Percentiles rank a stretch among this genome's conserved stretches.
Conservation (phyloP, 2,113 vertebrate genomes). For the Actinemys pallida region DNA sequence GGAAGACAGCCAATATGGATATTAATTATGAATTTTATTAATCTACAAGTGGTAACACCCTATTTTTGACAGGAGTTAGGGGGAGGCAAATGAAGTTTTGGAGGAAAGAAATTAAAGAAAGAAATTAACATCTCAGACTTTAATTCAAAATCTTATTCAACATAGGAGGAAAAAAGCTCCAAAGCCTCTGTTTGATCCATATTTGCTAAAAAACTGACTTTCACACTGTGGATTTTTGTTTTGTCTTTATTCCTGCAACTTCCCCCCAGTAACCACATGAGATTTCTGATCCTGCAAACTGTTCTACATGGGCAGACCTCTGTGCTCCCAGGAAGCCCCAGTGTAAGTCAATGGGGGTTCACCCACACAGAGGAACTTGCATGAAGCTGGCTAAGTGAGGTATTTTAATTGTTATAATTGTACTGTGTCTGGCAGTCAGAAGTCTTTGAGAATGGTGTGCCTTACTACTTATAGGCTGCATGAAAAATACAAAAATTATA, state of each 20-base stretch:
- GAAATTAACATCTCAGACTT: not conserved
- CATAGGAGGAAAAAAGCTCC: not conserved
- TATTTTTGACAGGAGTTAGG: not conserved
- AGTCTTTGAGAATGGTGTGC: not conserved
- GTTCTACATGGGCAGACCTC: not conserved
- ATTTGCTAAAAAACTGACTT: not conserved
- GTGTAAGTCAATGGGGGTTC: not conserved
- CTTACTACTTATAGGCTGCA: not conserved
- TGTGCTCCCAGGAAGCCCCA: too few species aligned
- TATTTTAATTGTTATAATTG: not conserved
- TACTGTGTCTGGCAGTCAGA: not conserved
- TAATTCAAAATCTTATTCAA: not conserved
- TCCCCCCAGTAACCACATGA: not conserved
- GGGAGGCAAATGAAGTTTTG: not conserved
- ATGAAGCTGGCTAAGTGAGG: not conserved
- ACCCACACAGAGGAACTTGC: not conserved
- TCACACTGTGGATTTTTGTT: not conserved
- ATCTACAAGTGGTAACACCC: too few species aligned
- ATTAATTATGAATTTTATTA: not conserved
- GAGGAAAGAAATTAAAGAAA: not conserved
- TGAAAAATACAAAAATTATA: not conserved
- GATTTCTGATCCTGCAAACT: not conserved
- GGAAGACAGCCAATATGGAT: not conserved
- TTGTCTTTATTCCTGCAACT: not conserved
- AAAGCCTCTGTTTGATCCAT: not conserved